Evolutionary conservation across 2,113 vertebrate genomes (phyloP).

Genomic region (Dipodomys stephensi): DNA sequence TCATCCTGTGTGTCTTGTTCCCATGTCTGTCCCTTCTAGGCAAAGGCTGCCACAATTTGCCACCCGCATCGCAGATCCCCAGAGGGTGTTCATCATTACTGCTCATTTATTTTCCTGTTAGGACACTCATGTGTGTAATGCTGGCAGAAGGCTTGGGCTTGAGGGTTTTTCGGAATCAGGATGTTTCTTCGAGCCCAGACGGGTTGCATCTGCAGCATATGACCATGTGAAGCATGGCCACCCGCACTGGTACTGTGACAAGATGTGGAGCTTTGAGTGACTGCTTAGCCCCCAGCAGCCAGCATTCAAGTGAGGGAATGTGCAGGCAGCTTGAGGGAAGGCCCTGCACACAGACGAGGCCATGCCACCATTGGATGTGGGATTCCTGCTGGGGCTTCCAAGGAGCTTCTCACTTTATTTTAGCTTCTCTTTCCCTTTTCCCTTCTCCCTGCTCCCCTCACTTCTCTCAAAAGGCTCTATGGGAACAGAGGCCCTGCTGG

Average conservation of each 20-base stretch:
- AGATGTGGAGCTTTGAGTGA: background rate
- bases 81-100: background rate
- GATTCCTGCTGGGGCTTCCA: background rate
- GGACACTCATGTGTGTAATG: background rate
- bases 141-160: conserved; percentile 25
- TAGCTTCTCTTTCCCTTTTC: background rate
- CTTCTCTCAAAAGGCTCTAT: background rate
- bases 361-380: no score
- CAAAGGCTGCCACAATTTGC: background rate
- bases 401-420: background rate
- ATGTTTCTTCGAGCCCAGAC: background rate
- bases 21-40: background rate
- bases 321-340: background rate
- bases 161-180: conserved; percentile 44
- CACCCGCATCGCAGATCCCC: background rate
- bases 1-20: background rate
- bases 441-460: no score
- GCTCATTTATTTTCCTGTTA: background rate
- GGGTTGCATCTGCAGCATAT: background rate
- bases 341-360: background rate
- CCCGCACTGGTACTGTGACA: background rate
- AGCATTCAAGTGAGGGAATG: background rate
- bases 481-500: background rate
- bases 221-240: background rate
- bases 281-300: background rate